Conservation (phyloP, 2,888 invertebrate genomes). For the Apodemia mormo region DNA sequence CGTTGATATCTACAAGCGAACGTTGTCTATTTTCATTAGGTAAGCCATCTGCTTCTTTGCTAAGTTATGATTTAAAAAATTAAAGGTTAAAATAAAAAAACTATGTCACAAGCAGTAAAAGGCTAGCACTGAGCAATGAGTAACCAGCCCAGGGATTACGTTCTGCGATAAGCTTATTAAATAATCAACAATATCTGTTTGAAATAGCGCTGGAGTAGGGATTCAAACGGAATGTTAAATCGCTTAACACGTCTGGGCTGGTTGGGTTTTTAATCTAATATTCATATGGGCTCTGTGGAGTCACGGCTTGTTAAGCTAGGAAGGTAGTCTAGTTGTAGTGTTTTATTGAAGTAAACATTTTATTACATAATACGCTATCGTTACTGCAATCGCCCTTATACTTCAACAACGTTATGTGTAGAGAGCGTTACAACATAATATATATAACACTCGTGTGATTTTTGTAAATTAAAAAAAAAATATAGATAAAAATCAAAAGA, state of each 20-base stretch:
- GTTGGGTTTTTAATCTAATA: constrained; percentile 52
- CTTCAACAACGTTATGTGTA: too few relatives aligned
- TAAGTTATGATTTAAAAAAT: background rate
- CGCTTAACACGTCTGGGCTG: constrained; percentile 45
- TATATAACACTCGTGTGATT: too few relatives aligned
- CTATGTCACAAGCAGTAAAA: background rate
- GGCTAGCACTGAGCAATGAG: background rate
- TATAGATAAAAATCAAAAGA: too few relatives aligned
- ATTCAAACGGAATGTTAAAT: constrained; percentile 64
- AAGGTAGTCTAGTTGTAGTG: constrained; percentile 17
- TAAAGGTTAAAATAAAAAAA: background rate
- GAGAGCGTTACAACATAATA: too few relatives aligned
- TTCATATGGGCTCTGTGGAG: constrained; percentile 48
- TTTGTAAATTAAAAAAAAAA: too few relatives aligned
- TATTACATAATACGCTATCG: background rate
- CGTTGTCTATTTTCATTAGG: too few relatives aligned
- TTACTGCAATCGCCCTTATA: background rate
- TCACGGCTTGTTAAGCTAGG: constrained; percentile 46
- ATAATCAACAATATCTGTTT: constrained; percentile 28
- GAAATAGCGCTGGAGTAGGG: constrained; percentile 34
- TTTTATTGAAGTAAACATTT: background rate
- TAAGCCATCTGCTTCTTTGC: background rate
- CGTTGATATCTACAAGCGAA: too few relatives aligned
- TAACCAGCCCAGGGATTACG: constrained; percentile 3
- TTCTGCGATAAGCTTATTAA: constrained; percentile 26